Evolutionary conservation across 1,140 invertebrate species (phyloP), one percentile per base, ranked within the genome.

Genomic region (Drosophila kurseongensis): DNA sequence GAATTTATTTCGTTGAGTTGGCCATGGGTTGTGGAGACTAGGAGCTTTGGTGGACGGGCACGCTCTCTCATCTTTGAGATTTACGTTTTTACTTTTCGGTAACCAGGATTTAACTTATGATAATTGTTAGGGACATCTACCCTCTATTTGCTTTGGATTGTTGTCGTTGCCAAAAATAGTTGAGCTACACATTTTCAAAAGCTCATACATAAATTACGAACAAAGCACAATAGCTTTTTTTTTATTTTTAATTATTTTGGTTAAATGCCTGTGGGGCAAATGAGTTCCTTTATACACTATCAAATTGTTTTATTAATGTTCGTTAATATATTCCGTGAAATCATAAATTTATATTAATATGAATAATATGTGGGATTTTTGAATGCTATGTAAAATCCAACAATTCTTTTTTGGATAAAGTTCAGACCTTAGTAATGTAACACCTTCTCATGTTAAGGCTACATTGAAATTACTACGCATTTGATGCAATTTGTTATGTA

Each of bases 1-100:
- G 79, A 91, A 91, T 91, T 91, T 91, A 91, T 91, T 80, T 82
- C 77, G 77, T 58, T 84, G 65, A 65, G 67, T 47, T 55, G 16
- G 42, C 56, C 58, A 36, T 42, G 61, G 71, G 23, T 47, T 38
- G 38, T 36, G 29, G 35, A 48, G 35, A 14, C 47, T 42, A 41
- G 65, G 51, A 35, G 23, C 32, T 42, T 47, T 38, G 41, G 23
- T 36, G 29, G 14, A n/a, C 42, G 41, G n/a, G 18, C 18, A 27
- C 12, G 14, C 23, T 56, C 32, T 75, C 50, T 54, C 44, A 57
- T 75, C 48, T 58, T 54, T 48, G 40, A 35, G 47, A 44, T 66
- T 32, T 35, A 41, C 48, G 38, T 63, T 74, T 38, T 29, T 52
- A 36, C 47, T n/a, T 54, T 74, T 29, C 32, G 18, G 73, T 76